Percentiles rank a stretch among this genome's conserved stretches.
Conservation (phyloP, 2,113 vertebrate genomes). For the Megaleporinus macrocephalus region DNA sequence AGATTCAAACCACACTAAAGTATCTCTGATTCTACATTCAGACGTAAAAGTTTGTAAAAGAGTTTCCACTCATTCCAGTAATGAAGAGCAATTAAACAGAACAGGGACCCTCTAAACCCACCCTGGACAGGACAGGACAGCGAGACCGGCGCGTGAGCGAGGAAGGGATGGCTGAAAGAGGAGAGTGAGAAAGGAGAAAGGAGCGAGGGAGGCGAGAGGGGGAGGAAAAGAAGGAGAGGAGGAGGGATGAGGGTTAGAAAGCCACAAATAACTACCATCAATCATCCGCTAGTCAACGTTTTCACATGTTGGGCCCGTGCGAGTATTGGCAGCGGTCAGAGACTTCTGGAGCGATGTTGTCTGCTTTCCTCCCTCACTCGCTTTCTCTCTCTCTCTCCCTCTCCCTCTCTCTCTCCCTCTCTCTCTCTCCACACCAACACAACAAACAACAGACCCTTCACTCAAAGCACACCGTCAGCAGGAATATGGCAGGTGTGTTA, state of each 20-base stretch:
- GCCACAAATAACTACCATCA: conserved; percentile 93
- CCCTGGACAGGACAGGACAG: no score
- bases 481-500: conserved; percentile 89
- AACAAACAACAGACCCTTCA: conserved; percentile 80
- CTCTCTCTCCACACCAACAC: conserved; percentile 72
- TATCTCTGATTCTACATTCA: no score
- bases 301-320: conserved; percentile 83
- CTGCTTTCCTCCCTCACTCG: conserved; percentile 58
- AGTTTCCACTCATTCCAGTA: no score
- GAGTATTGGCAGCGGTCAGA: conserved; percentile 84
- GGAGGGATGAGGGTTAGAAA: conserved; percentile 78
- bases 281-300: conserved; percentile 86
- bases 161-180: background rate
- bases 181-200: background rate
- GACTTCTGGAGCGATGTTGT: conserved; percentile 73
- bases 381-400: conserved; percentile 62
- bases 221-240: conserved; percentile 54
- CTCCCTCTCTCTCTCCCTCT: conserved; percentile 51
- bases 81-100: no score
- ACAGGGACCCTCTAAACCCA: no score
- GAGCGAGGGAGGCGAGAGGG: background rate
- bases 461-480: conserved; percentile 91
- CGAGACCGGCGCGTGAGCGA: background rate
- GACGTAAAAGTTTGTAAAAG: no score
- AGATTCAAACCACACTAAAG: no score